Percentiles rank a stretch among this genome's conserved stretches.
phyloP scores from a whole-genome alignment of 2,113 vertebrate genomes.

The Calidris pygmaea region DNA sequence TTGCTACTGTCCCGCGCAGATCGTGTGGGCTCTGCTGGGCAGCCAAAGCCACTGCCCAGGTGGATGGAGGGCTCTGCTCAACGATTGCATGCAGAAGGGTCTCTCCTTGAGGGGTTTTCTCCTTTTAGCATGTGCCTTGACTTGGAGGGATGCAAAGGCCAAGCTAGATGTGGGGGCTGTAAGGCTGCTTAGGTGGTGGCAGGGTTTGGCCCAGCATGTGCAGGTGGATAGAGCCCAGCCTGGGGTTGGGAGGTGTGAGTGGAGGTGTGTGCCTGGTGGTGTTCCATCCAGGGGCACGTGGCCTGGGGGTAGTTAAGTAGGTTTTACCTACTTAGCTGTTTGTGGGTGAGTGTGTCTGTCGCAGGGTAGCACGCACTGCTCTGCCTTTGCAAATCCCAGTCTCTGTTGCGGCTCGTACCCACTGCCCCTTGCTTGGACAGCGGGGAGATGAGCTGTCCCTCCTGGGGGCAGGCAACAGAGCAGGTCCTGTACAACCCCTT shows the following conservation, averaged over 20 bases:
- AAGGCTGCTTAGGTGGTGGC: neutral
- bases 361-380: fast-evolving
- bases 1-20: neutral
- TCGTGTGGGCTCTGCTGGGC: neutral
- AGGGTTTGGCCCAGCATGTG: fast-evolving
- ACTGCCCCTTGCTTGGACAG: neutral
- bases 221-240: neutral
- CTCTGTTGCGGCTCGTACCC: fast-evolving
- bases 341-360: neutral
- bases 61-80: neutral
- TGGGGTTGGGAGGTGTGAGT: neutral
- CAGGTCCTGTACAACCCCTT: neutral
- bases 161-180: neutral
- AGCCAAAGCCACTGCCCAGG: neutral
- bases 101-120: neutral
- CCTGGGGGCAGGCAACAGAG: neutral
- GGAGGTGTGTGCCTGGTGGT: neutral
- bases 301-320: neutral
- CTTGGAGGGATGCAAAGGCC: neutral
- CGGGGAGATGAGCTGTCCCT: neutral
- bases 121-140: neutral
- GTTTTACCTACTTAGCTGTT: neutral
- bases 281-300: fast-evolving
- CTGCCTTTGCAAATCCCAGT: neutral
- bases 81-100: fast-evolving